phyloP scores from a whole-genome alignment of 1,140 invertebrate genomes.

The Nymphalis io region DNA sequence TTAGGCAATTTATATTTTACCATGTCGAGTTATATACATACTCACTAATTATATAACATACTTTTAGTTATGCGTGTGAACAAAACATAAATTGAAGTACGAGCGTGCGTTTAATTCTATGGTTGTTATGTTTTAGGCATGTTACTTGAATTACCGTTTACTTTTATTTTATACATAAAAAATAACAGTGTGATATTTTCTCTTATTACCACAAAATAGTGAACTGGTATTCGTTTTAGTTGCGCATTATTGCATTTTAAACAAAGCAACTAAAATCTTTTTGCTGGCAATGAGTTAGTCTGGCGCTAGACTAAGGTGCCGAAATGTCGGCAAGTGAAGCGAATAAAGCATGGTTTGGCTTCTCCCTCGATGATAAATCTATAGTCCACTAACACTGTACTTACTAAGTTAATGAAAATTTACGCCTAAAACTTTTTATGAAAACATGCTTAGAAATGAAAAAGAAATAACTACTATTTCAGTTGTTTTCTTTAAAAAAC shows the following conservation, averaged over 20 bases:
- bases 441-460: constrained; percentile 18
- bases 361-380: constrained; percentile 33
- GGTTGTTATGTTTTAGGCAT: neutral
- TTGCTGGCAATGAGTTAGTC: constrained; percentile 36
- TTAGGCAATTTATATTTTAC: too few species aligned
- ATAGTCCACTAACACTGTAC: constrained; percentile 24
- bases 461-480: neutral
- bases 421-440: constrained; percentile 23
- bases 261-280: constrained; percentile 25
- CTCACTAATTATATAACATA: neutral
- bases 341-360: constrained; percentile 35
- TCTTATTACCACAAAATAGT: neutral
- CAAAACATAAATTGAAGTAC: neutral
- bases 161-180: neutral
- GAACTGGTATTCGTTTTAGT: neutral
- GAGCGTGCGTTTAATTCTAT: neutral
- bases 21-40: too few species aligned
- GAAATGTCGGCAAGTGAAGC: constrained; percentile 26
- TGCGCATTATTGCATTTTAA: constrained; percentile 29
- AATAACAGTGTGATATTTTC: neutral
- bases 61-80: neutral
- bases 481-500: neutral
- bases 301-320: constrained; percentile 31
- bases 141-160: constrained; percentile 1
- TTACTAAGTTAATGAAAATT: constrained; percentile 32